Conservation (phyloP, 2,113 vertebrate species). For the Neolamprologus falcicula region DNA sequence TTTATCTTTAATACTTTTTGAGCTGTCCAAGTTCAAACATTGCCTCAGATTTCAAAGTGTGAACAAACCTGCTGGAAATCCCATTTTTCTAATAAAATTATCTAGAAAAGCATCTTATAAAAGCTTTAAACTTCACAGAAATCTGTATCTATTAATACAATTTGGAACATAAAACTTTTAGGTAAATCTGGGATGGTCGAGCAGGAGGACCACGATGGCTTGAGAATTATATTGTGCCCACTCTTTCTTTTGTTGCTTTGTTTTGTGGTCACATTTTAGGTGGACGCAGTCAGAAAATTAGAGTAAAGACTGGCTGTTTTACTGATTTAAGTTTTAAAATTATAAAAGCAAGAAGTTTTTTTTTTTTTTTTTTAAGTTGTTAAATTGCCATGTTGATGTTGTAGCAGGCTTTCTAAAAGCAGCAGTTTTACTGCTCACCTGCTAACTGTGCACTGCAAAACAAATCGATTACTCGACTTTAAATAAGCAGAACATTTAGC, state of each 20-base stretch:
- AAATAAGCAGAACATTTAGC: neutral
- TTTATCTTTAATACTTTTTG: no score
- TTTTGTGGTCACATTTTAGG: neutral
- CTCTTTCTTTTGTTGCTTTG: neutral
- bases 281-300: neutral
- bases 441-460: neutral
- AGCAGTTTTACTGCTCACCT: neutral
- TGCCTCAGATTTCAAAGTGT: no score
- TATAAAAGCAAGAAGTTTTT: fast-evolving
- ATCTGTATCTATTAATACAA: neutral
- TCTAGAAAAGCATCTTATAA: no score
- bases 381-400: neutral
- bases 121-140: no score
- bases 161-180: neutral
- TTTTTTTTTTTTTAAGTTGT: neutral
- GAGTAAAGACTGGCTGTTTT: neutral
- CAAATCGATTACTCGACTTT: neutral
- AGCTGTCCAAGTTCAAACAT: no score
- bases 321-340: neutral
- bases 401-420: neutral
- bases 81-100: no score
- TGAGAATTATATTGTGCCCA: neutral
- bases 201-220: neutral
- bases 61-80: no score
- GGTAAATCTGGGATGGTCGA: neutral